phyloP scores from a whole-genome alignment of 2,797 vertebrate genomes.

The Tenualosa thibaudeaui region DNA sequence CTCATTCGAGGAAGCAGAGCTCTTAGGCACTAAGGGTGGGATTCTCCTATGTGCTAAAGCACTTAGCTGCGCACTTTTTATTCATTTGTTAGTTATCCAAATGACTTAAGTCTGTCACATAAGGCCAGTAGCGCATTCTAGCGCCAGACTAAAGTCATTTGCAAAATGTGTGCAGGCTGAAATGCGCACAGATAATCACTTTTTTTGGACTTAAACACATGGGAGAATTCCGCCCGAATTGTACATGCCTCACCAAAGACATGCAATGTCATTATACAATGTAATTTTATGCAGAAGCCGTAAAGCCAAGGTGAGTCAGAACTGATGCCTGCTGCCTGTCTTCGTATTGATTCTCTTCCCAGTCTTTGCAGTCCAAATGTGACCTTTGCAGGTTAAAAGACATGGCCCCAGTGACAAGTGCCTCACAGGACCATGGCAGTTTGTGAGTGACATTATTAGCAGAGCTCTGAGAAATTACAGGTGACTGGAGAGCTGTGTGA shows the following conservation, averaged over 20 bases:
- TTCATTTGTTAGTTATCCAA: too few species aligned
- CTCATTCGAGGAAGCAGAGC: not conserved
- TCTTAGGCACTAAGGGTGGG: not conserved
- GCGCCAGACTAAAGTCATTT: too few species aligned
- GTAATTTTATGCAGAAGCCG: not conserved
- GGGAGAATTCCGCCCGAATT: not conserved
- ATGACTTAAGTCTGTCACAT: too few species aligned
- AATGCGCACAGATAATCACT: too few species aligned
- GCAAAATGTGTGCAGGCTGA: too few species aligned
- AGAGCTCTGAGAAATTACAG: not conserved
- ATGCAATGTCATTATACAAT: constrained; percentile 12
- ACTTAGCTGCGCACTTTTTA: too few species aligned
- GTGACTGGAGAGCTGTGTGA: not conserved
- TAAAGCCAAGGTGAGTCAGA: not conserved
- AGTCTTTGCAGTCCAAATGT: not conserved
- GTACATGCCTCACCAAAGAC: not conserved
- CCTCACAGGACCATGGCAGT: not conserved
- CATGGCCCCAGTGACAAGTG: not conserved
- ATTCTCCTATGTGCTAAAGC: too few species aligned
- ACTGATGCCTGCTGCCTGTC: not conserved
- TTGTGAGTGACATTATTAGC: not conserved
- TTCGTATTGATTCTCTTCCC: not conserved
- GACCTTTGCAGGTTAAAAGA: not conserved
- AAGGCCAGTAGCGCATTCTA: too few species aligned
- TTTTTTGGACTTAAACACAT: too few species aligned